A percentile compares a stretch with the other conserved stretches of the same genome.
Evolutionary conservation across 2,797 vertebrate species (phyloP).

Genomic region (Bryconaethiops microstoma): DNA sequence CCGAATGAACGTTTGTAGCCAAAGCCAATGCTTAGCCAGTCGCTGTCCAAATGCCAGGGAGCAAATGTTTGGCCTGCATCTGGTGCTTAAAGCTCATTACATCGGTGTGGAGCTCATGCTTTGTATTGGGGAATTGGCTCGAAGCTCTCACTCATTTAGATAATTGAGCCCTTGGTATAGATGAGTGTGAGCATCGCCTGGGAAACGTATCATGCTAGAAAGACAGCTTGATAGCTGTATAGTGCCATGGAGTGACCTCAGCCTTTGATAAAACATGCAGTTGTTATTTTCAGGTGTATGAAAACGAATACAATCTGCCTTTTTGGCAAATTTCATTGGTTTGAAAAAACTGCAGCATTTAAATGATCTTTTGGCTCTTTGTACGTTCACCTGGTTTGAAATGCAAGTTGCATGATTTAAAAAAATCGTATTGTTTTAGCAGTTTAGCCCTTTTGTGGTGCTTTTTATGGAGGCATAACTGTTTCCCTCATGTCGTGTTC

Average conservation of each 20-base stretch:
- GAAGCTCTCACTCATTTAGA: neutral
- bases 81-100: constrained; percentile 50
- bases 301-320: neutral
- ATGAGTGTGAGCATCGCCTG: constrained; percentile 2
- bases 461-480: neutral
- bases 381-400: neutral
- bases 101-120: constrained; percentile 38
- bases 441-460: constrained; percentile 1
- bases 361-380: neutral
- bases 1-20: constrained; percentile 44
- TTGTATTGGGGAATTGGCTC: constrained; percentile 25
- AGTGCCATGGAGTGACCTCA: neutral
- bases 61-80: constrained; percentile 46
- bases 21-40: constrained; percentile 43
- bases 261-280: neutral
- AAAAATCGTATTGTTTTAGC: neutral
- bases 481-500: constrained; percentile 2
- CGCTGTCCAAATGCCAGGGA: constrained; percentile 48
- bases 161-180: constrained; percentile 19
- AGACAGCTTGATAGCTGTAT: neutral
- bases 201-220: neutral
- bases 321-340: neutral
- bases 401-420: neutral
- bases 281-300: neutral
- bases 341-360: neutral